A percentile compares a stretch with the other conserved stretches of the same genome.
Evolutionary conservation across 2,888 invertebrate genomes (phyloP).

Genomic region (Synanthedon myopaeformis): DNA sequence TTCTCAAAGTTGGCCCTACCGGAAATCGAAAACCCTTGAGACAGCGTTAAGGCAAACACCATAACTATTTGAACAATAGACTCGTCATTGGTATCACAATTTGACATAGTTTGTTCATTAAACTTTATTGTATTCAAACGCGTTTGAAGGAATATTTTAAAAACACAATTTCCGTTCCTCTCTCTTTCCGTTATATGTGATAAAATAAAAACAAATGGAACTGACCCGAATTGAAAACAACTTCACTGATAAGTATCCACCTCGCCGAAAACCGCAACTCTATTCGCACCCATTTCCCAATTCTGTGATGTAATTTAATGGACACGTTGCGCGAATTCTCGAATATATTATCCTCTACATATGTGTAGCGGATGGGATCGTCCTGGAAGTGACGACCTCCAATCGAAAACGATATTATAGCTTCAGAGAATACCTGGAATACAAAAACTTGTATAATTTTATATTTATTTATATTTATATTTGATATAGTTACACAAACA

Average conservation of each 20-base stretch:
- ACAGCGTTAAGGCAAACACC: no score
- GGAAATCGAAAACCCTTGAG: no score
- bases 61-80: no score
- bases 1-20: no score
- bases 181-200: neutral
- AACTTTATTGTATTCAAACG: no score
- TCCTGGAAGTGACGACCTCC: conserved; percentile 83
- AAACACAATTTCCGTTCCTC: no score
- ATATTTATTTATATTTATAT: no score
- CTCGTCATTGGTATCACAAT: no score
- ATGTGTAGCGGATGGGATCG: conserved; percentile 79
- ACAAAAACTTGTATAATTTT: no score
- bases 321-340: conserved; percentile 85
- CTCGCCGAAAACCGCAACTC: conserved; percentile 82
- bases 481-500: no score
- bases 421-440: conserved; percentile 82
- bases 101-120: no score
- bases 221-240: conserved; percentile 85
- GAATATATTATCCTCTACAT: conserved; percentile 81
- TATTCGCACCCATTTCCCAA: conserved; percentile 84
- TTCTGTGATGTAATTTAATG: conserved; percentile 83
- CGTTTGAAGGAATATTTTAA: no score
- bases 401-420: conserved; percentile 82
- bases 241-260: conserved; percentile 92
- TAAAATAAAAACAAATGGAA: conserved; percentile 6